Percentiles rank a stretch among this genome's conserved stretches.
These are phyloP conservation scores for Lacanobia wlatinum DNA, from an alignment of 2,888 invertebrate genomes.

Conservation along the genomic window DNA sequence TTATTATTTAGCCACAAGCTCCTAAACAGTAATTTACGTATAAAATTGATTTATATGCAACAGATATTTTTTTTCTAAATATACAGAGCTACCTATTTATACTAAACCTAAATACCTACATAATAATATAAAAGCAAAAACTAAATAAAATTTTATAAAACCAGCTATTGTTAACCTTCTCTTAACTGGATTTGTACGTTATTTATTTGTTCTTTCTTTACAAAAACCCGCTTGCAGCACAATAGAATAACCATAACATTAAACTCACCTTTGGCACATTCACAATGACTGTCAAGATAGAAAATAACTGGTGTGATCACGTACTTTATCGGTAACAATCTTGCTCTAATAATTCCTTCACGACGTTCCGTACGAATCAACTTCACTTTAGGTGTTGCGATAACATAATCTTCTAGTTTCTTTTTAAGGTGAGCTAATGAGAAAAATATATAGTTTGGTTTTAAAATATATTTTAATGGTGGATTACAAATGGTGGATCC, in stretches of 20 bases:
- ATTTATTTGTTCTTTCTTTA: not conserved
- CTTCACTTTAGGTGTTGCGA: conserved; percentile 95
- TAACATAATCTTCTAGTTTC: conserved; percentile 96
- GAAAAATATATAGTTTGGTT: not conserved
- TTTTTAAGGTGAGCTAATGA: conserved; percentile 94
- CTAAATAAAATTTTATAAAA: too few relatives aligned
- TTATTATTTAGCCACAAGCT: too few relatives aligned
- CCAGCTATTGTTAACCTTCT: not conserved
- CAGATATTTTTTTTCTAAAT: too few relatives aligned
- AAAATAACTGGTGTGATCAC: conserved; percentile 96
- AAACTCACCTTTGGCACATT: conserved; percentile 94
- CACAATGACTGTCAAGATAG: conserved; percentile 99
- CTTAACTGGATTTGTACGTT: not conserved
- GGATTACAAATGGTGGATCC: too few relatives aligned
- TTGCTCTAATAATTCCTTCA: conserved; percentile 98
- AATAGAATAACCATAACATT: not conserved
- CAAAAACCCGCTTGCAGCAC: not conserved
- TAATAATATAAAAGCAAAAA: too few relatives aligned
- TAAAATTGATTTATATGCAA: too few relatives aligned
- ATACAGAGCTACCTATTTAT: too few relatives aligned
- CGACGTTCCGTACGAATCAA: conserved; percentile 95
- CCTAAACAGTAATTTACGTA: too few relatives aligned
- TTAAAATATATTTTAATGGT: not conserved
- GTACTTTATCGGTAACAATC: conserved; percentile 95
- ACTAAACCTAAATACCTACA: too few relatives aligned